These are phyloP conservation scores for Drosophila vallismaia DNA, from an alignment of 2,888 invertebrate genomes.

Conservation along the genomic window DNA sequence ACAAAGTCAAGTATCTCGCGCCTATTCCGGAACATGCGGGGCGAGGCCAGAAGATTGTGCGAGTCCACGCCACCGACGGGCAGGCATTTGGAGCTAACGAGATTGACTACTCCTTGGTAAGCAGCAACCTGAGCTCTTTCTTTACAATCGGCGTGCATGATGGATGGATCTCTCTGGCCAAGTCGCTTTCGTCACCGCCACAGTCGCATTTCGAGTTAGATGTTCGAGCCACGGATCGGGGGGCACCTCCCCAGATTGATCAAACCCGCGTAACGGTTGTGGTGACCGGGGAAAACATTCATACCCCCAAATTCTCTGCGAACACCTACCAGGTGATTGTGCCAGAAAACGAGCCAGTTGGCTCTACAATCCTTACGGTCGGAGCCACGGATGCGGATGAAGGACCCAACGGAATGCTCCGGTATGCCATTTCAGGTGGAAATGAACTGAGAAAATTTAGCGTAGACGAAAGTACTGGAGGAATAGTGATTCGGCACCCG, in stretches of 20 bases:
- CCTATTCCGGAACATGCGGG: constrained; percentile 92
- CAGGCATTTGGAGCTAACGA: constrained; percentile 95
- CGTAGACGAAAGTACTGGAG: constrained; percentile 91
- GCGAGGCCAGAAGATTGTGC: constrained; percentile 89
- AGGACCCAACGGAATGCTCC: constrained; percentile 95
- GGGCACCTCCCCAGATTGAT: constrained; percentile 93
- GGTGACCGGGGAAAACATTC: constrained; percentile 93
- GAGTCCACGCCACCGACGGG: constrained; percentile 90
- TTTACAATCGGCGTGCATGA: constrained; percentile 90
- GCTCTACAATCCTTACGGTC: constrained; percentile 93
- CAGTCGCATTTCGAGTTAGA: constrained; percentile 88
- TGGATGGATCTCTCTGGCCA: constrained; percentile 92
- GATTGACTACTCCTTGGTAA: constrained; percentile 90
- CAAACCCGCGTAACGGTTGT: constrained; percentile 90
- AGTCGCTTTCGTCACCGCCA: constrained; percentile 84
- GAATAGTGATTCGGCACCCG: constrained; percentile 90
- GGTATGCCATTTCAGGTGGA: constrained; percentile 93
- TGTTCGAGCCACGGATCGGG: constrained; percentile 92
- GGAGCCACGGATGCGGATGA: constrained; percentile 93
- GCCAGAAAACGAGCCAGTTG: constrained; percentile 94
- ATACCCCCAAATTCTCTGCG: constrained; percentile 92
- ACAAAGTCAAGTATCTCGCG: constrained; percentile 89
- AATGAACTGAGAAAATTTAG: constrained; percentile 92
- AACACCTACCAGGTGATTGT: constrained; percentile 94
- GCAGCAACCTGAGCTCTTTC: constrained; percentile 91